These are phyloP conservation scores for Ditylenchus weischeri DNA, from an alignment of 2,888 invertebrate genomes.

Conservation along the genomic window DNA sequence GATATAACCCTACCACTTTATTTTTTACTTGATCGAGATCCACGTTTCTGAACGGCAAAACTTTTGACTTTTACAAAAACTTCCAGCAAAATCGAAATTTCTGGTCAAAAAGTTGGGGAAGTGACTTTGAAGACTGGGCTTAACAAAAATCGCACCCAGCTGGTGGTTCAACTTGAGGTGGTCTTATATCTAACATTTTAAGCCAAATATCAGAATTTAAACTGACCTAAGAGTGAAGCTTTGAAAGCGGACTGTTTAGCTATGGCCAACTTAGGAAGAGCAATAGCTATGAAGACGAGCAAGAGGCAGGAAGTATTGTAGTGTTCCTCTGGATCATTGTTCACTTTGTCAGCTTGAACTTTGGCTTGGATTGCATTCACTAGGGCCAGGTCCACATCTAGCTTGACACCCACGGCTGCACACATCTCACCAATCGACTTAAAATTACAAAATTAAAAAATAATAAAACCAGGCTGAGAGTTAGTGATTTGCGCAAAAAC, in stretches of 20 bases:
- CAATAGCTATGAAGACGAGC: slow-evolving; percentile 82
- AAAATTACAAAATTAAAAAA: slow-evolving; percentile 15
- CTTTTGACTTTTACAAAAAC: no score
- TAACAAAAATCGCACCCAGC: no score
- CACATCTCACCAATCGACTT: slow-evolving; percentile 94
- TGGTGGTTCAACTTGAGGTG: no score
- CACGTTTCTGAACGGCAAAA: no score
- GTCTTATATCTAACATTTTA: no score
- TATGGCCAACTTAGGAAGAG: slow-evolving; percentile 38
- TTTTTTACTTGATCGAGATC: no score
- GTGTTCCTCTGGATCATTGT: slow-evolving; percentile 37
- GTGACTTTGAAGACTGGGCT: no score
- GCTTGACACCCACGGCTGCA: slow-evolving; percentile 86
- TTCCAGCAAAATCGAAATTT: no score
- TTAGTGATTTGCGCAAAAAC: no score
- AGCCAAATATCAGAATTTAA: neutral
- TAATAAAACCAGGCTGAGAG: no score
- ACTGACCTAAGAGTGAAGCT: slow-evolving; percentile 27
- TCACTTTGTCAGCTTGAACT: slow-evolving; percentile 27
- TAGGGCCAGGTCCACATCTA: slow-evolving; percentile 90
- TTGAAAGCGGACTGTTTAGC: slow-evolving; percentile 31
- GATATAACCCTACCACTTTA: no score
- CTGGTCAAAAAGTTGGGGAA: no score
- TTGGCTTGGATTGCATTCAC: slow-evolving; percentile 84
- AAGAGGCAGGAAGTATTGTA: slow-evolving; percentile 77